Evolutionary conservation across 2,113 vertebrate species (phyloP).

Genomic region (Smithornis capensis): DNA sequence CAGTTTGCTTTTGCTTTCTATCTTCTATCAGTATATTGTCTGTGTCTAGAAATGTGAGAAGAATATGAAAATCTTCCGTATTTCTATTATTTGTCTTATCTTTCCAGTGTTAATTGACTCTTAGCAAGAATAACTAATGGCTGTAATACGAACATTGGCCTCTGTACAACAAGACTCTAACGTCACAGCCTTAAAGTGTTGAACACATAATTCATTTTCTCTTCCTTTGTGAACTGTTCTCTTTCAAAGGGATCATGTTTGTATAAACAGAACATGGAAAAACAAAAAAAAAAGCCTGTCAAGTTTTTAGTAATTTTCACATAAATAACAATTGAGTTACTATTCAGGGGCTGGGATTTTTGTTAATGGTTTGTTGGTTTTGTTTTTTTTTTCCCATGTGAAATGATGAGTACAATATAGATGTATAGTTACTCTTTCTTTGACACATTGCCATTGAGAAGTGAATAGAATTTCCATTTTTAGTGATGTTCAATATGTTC

Average conservation of each 20-base stretch:
- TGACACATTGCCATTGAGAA: neutral
- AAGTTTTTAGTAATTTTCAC: neutral
- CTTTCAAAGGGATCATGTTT: neutral
- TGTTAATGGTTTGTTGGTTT: neutral
- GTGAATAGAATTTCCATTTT: neutral
- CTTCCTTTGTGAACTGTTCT: neutral
- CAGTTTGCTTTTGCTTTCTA: neutral
- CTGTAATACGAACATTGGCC: neutral
- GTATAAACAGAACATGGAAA: neutral
- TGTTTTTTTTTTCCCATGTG: neutral
- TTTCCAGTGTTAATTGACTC: neutral
- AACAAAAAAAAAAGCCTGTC: neutral
- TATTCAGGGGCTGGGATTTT: neutral
- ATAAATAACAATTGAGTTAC: neutral
- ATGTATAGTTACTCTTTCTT: neutral
- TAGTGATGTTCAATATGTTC: fast-evolving
- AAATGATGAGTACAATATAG: neutral
- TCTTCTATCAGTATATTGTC: neutral
- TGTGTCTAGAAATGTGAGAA: neutral
- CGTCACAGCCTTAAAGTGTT: neutral
- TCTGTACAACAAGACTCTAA: neutral
- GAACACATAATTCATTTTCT: neutral
- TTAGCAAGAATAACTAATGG: neutral
- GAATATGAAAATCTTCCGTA: neutral
- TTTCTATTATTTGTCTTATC: neutral